Percentiles rank a stretch among this genome's conserved stretches.
phyloP scores from a whole-genome alignment of 2,888 invertebrate species.

The Eristalis intricaria region DNA sequence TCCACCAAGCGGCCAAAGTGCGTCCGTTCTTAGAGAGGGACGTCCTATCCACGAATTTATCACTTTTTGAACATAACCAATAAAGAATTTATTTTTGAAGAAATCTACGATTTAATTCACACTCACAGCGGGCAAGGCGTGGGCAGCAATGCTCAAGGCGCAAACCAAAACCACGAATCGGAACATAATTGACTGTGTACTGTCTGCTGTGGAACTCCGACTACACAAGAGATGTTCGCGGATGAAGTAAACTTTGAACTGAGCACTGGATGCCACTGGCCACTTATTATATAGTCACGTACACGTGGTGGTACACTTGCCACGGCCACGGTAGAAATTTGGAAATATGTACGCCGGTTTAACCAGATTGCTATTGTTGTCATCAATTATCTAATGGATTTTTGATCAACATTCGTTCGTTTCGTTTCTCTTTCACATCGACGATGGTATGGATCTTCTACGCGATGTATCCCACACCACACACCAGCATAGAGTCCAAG shows the following conservation, averaged over 20 bases:
- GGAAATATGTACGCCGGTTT: constrained; percentile 69
- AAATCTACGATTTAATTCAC: constrained; percentile 60
- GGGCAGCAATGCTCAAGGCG: constrained; percentile 76
- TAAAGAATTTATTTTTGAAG: constrained; percentile 3
- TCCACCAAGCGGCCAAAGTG: constrained; percentile 86
- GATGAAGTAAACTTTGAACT: constrained; percentile 79
- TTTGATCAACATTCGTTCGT: constrained; percentile 49
- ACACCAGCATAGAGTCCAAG: constrained; percentile 15
- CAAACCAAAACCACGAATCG: constrained; percentile 78
- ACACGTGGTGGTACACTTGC: constrained; percentile 40
- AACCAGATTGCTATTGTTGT: constrained; percentile 65
- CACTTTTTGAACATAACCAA: constrained; percentile 52
- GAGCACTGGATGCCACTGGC: constrained; percentile 72
- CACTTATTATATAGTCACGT: constrained; percentile 57
- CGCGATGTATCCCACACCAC: constrained; percentile 20
- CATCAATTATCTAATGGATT: constrained; percentile 69
- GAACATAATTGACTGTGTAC: constrained; percentile 74
- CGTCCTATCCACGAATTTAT: neutral
- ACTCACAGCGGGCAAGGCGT: constrained; percentile 79
- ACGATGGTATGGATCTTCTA: constrained; percentile 21
- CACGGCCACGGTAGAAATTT: constrained; percentile 49
- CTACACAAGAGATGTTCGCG: constrained; percentile 74
- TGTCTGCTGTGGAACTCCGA: constrained; percentile 40
- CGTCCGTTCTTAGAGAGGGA: constrained; percentile 82
- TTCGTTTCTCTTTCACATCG: neutral